Evolutionary conservation across 2,888 invertebrate species (phyloP).

Genomic region (Teleiodes luculella): DNA sequence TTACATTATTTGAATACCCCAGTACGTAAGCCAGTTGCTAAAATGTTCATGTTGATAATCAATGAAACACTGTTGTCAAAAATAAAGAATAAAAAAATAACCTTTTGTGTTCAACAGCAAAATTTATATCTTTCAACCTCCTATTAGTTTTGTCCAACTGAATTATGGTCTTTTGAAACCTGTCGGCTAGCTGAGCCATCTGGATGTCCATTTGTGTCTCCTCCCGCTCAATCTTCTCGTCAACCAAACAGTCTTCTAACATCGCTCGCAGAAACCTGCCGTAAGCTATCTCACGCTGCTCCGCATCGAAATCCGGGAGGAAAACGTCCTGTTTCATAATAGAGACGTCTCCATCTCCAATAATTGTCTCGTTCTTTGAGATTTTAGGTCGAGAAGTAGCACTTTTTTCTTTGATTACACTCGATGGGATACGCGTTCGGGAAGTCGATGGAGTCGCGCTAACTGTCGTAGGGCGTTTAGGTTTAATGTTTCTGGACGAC

Average conservation of each 20-base stretch:
- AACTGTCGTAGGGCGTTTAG: conserved; percentile 42
- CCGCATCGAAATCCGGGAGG: conserved; percentile 47
- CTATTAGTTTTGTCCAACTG: conserved; percentile 66
- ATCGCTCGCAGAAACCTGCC: conserved; percentile 56
- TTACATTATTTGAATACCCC: too few species aligned
- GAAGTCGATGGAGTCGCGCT: conserved; percentile 35
- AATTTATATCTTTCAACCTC: conserved; percentile 65
- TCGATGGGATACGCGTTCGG: conserved; percentile 30
- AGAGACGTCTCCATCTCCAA: conserved; percentile 39
- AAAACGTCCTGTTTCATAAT: conserved; percentile 38
- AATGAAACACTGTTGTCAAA: too few species aligned
- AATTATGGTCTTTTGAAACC: conserved; percentile 64
- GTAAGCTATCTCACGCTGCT: conserved; percentile 52
- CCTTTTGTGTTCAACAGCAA: conserved; percentile 69
- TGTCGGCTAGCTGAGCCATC: conserved; percentile 61
- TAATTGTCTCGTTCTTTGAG: conserved; percentile 36
- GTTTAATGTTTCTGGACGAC: conserved; percentile 36
- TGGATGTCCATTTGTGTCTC: conserved; percentile 64
- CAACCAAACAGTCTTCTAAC: conserved; percentile 58
- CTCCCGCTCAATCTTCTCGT: conserved; percentile 62
- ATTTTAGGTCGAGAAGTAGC: conserved; percentile 31
- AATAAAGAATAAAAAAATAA: too few species aligned
- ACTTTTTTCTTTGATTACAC: conserved; percentile 32
- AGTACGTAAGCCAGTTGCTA: too few species aligned
- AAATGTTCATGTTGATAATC: too few species aligned